These are phyloP conservation scores for Ricordea florida DNA, from an alignment of 92 coral and sea anemone species.

Conservation along the genomic window DNA sequence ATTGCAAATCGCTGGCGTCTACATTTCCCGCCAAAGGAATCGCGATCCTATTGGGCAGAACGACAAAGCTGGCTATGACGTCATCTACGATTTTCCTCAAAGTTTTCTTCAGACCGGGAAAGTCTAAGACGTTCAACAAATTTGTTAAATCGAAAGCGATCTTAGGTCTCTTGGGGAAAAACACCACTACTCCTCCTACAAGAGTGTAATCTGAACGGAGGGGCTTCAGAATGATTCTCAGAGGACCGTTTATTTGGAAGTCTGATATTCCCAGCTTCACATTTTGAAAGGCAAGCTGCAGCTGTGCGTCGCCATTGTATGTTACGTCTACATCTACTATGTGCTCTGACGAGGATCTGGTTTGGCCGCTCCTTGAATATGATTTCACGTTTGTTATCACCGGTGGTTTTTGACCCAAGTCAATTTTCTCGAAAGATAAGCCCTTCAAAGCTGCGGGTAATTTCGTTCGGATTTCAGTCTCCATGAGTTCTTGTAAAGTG, in stretches of 20 bases:
- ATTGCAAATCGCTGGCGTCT: conserved; percentile 77
- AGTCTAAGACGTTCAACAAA: conserved; percentile 81
- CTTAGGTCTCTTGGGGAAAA: conserved; percentile 86
- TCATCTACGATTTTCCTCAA: conserved; percentile 79
- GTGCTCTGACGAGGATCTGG: conserved; percentile 53
- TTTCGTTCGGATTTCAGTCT: conserved; percentile 77
- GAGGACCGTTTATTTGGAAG: conserved; percentile 82
- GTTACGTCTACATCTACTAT: conserved; percentile 79
- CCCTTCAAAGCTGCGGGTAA: conserved; percentile 76
- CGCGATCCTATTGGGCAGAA: conserved; percentile 90
- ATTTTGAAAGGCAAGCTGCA: conserved; percentile 66
- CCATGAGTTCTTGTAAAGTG: conserved; percentile 72
- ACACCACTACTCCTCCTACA: conserved; percentile 81
- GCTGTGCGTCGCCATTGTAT: conserved; percentile 90
- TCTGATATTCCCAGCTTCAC: conserved; percentile 86
- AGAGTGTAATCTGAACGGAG: conserved; percentile 64
- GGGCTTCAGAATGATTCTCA: conserved; percentile 88
- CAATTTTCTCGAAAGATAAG: conserved; percentile 80
- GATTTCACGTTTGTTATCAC: conserved; percentile 76
- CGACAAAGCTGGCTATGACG: conserved; percentile 78
- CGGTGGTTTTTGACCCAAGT: conserved; percentile 84
- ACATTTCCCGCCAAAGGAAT: conserved; percentile 80
- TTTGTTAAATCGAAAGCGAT: conserved; percentile 87
- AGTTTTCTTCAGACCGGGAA: conserved; percentile 88
- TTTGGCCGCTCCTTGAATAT: conserved; percentile 35